Base-by-base conservation (phyloP, 2,888 invertebrate genomes). In the Caenorhabditis angaria region DNA sequence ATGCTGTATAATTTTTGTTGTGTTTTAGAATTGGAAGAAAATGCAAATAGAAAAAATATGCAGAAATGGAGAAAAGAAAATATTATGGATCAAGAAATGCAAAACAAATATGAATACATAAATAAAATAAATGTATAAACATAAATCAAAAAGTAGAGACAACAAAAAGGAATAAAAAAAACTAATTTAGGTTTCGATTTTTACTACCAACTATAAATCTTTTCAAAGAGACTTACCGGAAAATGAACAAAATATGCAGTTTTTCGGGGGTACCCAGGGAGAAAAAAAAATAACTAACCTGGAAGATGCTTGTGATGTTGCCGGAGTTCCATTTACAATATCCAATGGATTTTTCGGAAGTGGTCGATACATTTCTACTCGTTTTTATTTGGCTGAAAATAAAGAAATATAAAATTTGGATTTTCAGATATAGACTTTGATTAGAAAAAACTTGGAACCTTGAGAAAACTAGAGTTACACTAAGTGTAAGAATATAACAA, bases 61-160 rank as follows among this genome's bases (percentile, higher is more conserved):
- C 10, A 32, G 5, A 10, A 18, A 14, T 3, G 14, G 18, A 14
- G 14, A 14, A 41, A 41, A 41, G 18, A 41, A 41, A 18, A n/a
- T n/a, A n/a, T n/a, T n/a, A n/a, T n/a, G n/a, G n/a, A n/a, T 5
- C 10, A 41, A 41, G 41, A 41, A 41, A 41, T 41, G 41, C 32
- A 12, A 8, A 32, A 41, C 18, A 41, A 18, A 41, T 41, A 41
- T 41, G 41, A 18, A 41, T 18, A 41, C 10, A 41, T 18, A 41
- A 32, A 41, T 41, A 41, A 41, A 41, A 41, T 41, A 6, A 41
- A 41, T 18, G 41, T 41, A 41, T 41, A 41, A 41, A 41, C 41
- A 41, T 41, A 41, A 41, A 41, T 41, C 41, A 41, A 41, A 41
- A 41, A 41, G 41, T 41, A 41, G 41, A 41, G 41, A 41, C 41